Evolutionary conservation across 2,113 vertebrate species (phyloP).

Genomic region (Sorex araneus): DNA sequence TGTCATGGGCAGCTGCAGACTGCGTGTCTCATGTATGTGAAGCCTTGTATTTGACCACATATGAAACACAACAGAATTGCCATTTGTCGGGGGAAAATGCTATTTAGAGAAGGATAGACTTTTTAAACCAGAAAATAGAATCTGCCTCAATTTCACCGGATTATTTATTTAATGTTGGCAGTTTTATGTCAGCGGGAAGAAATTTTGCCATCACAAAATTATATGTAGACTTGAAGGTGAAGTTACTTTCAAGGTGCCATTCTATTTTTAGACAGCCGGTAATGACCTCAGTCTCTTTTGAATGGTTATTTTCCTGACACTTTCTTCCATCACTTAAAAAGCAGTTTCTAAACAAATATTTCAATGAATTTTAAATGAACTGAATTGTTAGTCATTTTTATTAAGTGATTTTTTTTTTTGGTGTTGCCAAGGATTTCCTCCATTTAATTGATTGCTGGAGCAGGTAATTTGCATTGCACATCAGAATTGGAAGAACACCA

Average conservation of each 20-base stretch:
- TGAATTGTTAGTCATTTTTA: constrained; percentile 12
- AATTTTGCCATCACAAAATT: not conserved
- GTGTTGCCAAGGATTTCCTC: not conserved
- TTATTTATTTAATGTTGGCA: not conserved
- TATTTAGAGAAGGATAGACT: not conserved
- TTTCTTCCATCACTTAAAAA: constrained; percentile 53
- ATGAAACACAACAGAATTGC: too few relatives aligned
- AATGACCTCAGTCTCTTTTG: constrained; percentile 36
- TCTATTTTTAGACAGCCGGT: not conserved
- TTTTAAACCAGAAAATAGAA: constrained; percentile 21
- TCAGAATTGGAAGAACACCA: constrained; percentile 22
- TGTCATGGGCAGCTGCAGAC: too few relatives aligned
- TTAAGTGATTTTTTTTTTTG: not conserved
- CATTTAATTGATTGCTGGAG: not conserved
- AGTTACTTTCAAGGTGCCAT: constrained; percentile 6
- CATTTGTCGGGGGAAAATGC: too few relatives aligned
- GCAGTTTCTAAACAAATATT: not conserved
- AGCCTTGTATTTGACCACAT: too few relatives aligned
- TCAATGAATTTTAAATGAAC: constrained; percentile 18
- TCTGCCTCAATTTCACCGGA: not conserved
- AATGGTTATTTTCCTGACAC: constrained; percentile 27
- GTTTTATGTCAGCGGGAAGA: not conserved
- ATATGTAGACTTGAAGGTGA: not conserved
- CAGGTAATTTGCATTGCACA: not conserved
- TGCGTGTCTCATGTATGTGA: too few relatives aligned